Base-by-base conservation (phyloP, 2,797 vertebrate species). In the Gymnodraco acuticeps region DNA sequence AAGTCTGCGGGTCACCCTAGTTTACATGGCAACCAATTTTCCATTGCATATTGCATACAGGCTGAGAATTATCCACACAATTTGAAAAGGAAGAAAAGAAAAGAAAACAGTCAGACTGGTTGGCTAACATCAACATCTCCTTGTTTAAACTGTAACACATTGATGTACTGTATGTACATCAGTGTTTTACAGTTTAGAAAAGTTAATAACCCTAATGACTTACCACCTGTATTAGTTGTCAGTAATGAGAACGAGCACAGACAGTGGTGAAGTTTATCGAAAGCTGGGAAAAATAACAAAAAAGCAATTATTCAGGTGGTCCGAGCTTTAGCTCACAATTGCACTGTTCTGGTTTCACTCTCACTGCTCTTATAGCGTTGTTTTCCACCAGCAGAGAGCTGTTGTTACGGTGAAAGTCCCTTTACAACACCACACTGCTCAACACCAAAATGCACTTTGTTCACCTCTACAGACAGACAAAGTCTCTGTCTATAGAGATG, bases 21-120 rank as follows among this genome's bases (percentile, higher is more conserved):
- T 66, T 81, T 55, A 59, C 23, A 66, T 76, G 55, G 64, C 53
- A 77, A 61, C 65, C 55, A 20, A 13, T 69, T 72, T 56, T 0
- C 63, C 56, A 62, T 66, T 70, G 54, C 15, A 42, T 8, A 23
- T 27, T 42, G 8, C 38, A 69, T 67, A 53, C 60, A 64, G 45
- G 53, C 17, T 70, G 68, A 38, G 64, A n/a, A 70, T 47, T 4
- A 43, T 16, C 15, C 55, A n/a, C 62, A 73, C 47, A 64, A 33
- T 70, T 76, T 55, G 41, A 62, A 9, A 73, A 56, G 33, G 48
- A 23, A 23, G 23, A 23, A 23, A 23, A 23, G 2, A 20, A 20
- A 20, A 20, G 20, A 23, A 23, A 58, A 56, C 16, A 45, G 33
- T 54, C 53, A 53, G n/a, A 52, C 8, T 31, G 53, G 2, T 61